These are phyloP conservation scores for Melipona beecheii DNA, from an alignment of 2,888 invertebrate species.

Conservation along the genomic window DNA sequence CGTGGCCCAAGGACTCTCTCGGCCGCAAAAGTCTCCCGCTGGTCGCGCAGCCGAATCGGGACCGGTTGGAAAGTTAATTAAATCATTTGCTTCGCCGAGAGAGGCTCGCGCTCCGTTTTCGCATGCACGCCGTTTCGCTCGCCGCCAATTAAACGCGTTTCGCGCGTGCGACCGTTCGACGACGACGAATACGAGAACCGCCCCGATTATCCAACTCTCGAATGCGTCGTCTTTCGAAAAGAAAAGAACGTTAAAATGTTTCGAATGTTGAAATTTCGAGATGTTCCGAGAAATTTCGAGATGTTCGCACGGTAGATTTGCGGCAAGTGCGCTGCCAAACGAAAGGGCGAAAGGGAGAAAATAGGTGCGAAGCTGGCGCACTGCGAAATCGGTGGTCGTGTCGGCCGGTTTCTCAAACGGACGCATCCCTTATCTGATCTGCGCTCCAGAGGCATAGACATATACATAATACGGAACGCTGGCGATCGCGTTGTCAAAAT, in stretches of 20 bases:
- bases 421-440: slow-evolving; percentile 80
- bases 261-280: no score
- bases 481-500: slow-evolving; percentile 83
- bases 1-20: slow-evolving; percentile 52
- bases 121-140: slow-evolving; percentile 4
- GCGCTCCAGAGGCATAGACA: slow-evolving; percentile 66
- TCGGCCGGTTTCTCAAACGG: slow-evolving; percentile 78
- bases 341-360: slow-evolving; percentile 56
- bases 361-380: slow-evolving; percentile 75
- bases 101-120: neutral
- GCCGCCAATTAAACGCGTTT: slow-evolving; percentile 46
- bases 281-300: no score
- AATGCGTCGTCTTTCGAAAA: no score
- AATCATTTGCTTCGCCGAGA: slow-evolving; percentile 58
- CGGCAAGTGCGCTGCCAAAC: no score
- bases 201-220: slow-evolving; percentile 12
- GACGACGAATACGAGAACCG: no score
- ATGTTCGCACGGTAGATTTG: no score
- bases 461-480: slow-evolving; percentile 56
- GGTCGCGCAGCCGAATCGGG: slow-evolving; percentile 60
- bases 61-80: slow-evolving; percentile 71
- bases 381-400: slow-evolving; percentile 66
- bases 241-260: no score
- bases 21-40: slow-evolving; percentile 49
- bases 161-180: slow-evolving; percentile 36